phyloP scores from a whole-genome alignment of 1,140 invertebrate species.

The Leptopilina boulardi region DNA sequence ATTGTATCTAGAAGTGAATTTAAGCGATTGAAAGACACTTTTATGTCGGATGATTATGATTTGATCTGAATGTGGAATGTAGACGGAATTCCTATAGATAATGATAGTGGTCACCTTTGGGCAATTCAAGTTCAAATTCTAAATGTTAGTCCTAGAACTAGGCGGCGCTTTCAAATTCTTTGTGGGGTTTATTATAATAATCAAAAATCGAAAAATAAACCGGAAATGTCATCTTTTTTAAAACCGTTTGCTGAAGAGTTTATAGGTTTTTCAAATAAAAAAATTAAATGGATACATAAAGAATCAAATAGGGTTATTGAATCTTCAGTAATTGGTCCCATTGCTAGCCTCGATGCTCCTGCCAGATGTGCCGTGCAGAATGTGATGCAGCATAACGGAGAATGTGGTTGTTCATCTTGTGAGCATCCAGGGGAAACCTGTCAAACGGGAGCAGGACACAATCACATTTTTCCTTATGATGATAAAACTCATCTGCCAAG shows the following conservation, averaged over 20 bases:
- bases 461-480: neutral
- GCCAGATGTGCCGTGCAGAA: conserved; percentile 2
- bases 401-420: conserved; percentile 23
- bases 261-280: neutral
- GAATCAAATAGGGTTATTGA: neutral
- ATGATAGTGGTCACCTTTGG: conserved; percentile 44
- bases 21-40: conserved; percentile 27
- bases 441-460: neutral
- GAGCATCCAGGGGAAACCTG: conserved; percentile 26
- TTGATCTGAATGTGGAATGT: conserved; percentile 38
- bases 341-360: conserved; percentile 21
- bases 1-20: conserved; percentile 38
- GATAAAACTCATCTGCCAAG: neutral
- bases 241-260: too few relatives aligned
- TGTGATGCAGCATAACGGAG: conserved; percentile 31
- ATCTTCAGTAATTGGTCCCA: conserved; percentile 11
- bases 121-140: conserved; percentile 38
- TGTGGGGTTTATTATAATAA: conserved; percentile 38
- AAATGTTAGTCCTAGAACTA: conserved; percentile 31
- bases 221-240: conserved; percentile 41
- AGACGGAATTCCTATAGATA: conserved; percentile 42
- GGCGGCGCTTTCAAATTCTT: conserved; percentile 38
- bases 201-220: conserved; percentile 28
- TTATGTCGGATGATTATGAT: too few relatives aligned
- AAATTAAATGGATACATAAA: conserved; percentile 27